Evolutionary conservation across 1,140 invertebrate genomes (phyloP).

Genomic region (Brachionus plicatilis): DNA sequence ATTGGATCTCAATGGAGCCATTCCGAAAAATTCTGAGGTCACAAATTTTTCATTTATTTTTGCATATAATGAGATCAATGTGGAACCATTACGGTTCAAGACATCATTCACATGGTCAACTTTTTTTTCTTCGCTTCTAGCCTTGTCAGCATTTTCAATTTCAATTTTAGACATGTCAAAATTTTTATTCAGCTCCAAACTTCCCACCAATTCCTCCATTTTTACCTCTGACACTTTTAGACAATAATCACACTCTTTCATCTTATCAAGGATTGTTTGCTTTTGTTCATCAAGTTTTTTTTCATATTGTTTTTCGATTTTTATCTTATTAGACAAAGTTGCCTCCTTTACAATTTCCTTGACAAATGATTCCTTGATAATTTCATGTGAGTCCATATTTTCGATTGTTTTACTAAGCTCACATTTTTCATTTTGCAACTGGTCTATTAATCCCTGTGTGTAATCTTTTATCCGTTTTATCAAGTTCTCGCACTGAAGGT

Average conservation of each 20-base stretch:
- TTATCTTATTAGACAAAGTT: neutral
- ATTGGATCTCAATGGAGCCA: neutral
- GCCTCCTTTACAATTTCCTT: neutral
- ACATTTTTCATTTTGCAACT: neutral
- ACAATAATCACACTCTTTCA: neutral
- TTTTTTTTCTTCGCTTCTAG: neutral
- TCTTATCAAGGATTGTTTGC: neutral
- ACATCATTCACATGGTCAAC: neutral
- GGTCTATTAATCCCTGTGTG: neutral
- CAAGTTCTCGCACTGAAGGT: neutral
- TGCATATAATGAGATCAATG: neutral
- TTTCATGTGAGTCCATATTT: neutral
- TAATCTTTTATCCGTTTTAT: neutral
- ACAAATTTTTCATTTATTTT: neutral
- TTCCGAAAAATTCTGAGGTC: neutral
- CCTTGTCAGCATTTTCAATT: neutral
- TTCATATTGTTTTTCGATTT: neutral
- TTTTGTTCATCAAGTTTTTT: neutral
- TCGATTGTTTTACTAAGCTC: neutral
- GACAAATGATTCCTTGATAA: neutral
- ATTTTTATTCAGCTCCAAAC: neutral
- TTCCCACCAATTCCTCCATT: neutral
- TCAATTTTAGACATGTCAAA: neutral
- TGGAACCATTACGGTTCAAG: neutral
- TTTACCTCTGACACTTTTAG: neutral